These are phyloP conservation scores for Phaetusa simplex DNA, from an alignment of 2,113 vertebrate genomes.

Conservation along the genomic window DNA sequence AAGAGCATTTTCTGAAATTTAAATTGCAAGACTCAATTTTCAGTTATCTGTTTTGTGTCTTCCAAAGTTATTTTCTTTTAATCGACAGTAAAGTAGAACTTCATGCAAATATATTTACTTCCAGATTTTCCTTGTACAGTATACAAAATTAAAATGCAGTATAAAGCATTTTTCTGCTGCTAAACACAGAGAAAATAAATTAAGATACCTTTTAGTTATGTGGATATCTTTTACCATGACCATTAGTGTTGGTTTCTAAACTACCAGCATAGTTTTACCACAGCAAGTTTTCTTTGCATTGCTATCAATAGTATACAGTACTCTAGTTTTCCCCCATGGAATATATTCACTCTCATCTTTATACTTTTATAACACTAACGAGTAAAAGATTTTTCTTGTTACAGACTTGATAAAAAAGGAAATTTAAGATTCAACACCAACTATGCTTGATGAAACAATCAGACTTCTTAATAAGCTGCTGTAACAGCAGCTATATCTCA, in stretches of 20 bases:
- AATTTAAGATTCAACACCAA: neutral
- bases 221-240: neutral
- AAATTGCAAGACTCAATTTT: neutral
- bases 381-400: neutral
- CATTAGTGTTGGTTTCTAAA: constrained; percentile 49
- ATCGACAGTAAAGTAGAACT: neutral
- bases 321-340: neutral
- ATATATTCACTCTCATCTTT: constrained; percentile 1
- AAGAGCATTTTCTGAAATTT: neutral
- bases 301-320: neutral
- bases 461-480: constrained; percentile 3
- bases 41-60: neutral
- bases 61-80: neutral
- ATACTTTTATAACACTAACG: neutral
- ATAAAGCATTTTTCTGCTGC: neutral
- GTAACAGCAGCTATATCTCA: neutral
- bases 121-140: neutral
- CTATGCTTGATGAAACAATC: neutral
- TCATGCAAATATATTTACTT: neutral
- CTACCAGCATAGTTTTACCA: neutral
- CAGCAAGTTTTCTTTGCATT: constrained; percentile 26
- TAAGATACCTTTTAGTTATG: neutral
- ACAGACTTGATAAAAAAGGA: neutral
- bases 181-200: constrained; percentile 25
- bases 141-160: neutral